Base-by-base conservation (phyloP, 2,888 invertebrate species). In the Herminia tarsipennalis region DNA sequence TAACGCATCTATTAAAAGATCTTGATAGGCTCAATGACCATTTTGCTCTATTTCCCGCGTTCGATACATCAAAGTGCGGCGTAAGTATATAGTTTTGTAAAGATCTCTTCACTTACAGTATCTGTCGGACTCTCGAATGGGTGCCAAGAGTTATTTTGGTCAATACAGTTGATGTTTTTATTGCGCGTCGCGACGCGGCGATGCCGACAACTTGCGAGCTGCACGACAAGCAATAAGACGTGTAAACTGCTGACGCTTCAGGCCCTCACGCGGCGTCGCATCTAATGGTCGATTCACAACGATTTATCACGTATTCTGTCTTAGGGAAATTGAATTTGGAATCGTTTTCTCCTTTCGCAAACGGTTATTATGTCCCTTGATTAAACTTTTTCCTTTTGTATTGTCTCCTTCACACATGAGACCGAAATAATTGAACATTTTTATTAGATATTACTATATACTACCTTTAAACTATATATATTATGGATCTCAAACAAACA, bases 141-240 rank as follows among this genome's bases (percentile, higher is more conserved):
- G 70, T 89, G 91, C 91, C 91, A 91, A 90, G 88, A 91, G 91
- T 88, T 91, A 91, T 91, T 91, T 90, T 85, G 84, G 91, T 90
- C 82, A 83, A 86, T 83, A 83, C 80, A 79, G 87, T 83, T 86
- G 91, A 88, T 90, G 91, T 88, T 90, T 91, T 91, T 91, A 90
- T 90, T 90, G 89, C 83, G 81, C 78, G 79, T 74, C 86, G 86
- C 87, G 86, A 77, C 82, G 77, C 76, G 66, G 56, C 74, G 73
- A 61, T 78, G 77, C 67, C 73, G 77, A 68, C 76, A 75, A 76
- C 76, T 76, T 73, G 75, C 57, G 70, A 73, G 69, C 65, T 67
- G 67, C 76, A 72, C 78, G 83, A 86, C 83, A 83, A 83, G 81
- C 83, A 87, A 87, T 85, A 86, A 86, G 87, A 85, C 81, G 78